These are phyloP conservation scores for Aplocera efformata DNA, from an alignment of 2,888 invertebrate species.

Conservation along the genomic window DNA sequence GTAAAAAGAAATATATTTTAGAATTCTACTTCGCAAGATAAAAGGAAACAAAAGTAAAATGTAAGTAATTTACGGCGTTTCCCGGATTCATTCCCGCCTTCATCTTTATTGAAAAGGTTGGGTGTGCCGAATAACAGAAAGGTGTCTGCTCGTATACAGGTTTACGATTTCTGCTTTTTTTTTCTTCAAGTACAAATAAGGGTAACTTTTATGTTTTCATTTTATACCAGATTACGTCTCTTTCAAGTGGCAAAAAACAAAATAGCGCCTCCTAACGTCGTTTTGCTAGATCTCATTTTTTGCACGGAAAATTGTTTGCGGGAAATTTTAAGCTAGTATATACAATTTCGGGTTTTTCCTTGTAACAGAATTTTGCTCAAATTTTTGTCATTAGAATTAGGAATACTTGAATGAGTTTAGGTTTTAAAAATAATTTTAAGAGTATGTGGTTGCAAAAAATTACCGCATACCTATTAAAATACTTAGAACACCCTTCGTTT, in stretches of 20 bases:
- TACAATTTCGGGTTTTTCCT: background rate
- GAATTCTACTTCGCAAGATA: too few species aligned
- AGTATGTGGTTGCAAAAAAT: too few species aligned
- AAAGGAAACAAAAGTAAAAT: slow-evolving; percentile 11
- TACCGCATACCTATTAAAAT: too few species aligned
- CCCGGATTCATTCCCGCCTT: slow-evolving; percentile 25
- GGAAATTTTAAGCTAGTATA: background rate
- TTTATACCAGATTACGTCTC: slow-evolving; percentile 29
- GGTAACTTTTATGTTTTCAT: slow-evolving; percentile 38
- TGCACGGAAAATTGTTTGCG: slow-evolving; percentile 10
- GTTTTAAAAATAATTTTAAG: too few species aligned
- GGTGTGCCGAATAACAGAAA: slow-evolving; percentile 31
- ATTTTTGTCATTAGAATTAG: too few species aligned
- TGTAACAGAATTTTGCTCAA: background rate
- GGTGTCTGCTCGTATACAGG: slow-evolving; percentile 32
- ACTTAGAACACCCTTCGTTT: too few species aligned
- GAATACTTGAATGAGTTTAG: too few species aligned
- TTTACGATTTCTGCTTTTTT: slow-evolving; percentile 38
- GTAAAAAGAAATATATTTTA: too few species aligned
- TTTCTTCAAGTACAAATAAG: slow-evolving; percentile 32
- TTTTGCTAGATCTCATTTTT: slow-evolving; percentile 15
- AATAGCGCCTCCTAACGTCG: slow-evolving; percentile 10
- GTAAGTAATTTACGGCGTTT: slow-evolving; percentile 19
- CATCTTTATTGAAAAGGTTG: slow-evolving; percentile 26
- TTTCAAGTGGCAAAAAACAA: slow-evolving; percentile 23